Conservation (phyloP, 2,888 invertebrate species). For the Aricia artaxerxes region DNA sequence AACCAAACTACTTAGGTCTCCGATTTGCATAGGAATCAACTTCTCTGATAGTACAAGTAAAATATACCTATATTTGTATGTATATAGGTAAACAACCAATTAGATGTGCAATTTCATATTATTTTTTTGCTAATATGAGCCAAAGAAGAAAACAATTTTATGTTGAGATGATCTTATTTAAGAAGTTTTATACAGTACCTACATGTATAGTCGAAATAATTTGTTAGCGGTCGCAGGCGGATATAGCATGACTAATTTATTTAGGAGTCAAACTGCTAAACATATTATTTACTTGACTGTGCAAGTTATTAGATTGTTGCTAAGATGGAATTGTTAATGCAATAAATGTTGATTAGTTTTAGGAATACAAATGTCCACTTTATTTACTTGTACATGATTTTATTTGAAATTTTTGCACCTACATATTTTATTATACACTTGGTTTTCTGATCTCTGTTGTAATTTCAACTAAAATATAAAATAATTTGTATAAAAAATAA, state of each 20-base stretch:
- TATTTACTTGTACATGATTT: not conserved
- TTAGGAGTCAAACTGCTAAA: not conserved
- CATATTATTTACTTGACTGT: not conserved
- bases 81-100: not conserved
- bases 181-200: not conserved
- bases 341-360: constrained; percentile 13
- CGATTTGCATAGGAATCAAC: too few species aligned
- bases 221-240: too few species aligned
- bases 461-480: not conserved
- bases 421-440: not conserved
- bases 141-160: not conserved
- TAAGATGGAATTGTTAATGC: constrained; percentile 5
- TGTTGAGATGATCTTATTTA: not conserved
- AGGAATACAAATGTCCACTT: not conserved
- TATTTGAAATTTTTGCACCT: not conserved
- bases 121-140: not conserved
- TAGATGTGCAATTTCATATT: not conserved
- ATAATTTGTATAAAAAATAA: too few species aligned
- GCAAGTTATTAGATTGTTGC: not conserved
- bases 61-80: not conserved
- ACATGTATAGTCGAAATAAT: not conserved
- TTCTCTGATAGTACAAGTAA: not conserved
- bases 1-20: too few species aligned
- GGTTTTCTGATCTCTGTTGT: not conserved
- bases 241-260: not conserved